phyloP scores from a whole-genome alignment of 2,113 vertebrate species.

The Ictalurus furcatus region DNA sequence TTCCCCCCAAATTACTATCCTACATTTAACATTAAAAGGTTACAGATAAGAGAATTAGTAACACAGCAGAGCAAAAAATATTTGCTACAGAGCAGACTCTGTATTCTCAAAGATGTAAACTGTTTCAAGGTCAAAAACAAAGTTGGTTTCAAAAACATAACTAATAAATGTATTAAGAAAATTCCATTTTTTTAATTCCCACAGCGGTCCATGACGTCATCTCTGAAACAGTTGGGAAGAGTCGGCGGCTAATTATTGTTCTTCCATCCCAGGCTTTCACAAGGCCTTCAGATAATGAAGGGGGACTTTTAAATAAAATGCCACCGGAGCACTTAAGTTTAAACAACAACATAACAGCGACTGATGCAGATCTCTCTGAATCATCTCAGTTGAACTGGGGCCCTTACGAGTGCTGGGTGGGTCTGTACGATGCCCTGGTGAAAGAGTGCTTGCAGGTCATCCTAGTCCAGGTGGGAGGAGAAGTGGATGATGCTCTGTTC shows the following conservation, averaged over 20 bases:
- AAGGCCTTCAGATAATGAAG: not conserved
- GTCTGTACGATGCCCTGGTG: conserved; percentile 79
- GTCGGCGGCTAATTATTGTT: conserved; percentile 82
- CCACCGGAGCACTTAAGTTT: not conserved
- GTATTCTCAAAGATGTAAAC: not conserved
- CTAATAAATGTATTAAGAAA: not conserved
- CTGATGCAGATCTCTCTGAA: conserved; percentile 11
- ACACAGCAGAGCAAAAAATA: not conserved
- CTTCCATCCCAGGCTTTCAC: conserved; percentile 56
- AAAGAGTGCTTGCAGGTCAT: conserved; percentile 76
- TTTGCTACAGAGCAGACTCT: not conserved
- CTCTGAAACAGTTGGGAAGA: conserved; percentile 69
- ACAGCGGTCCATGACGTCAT: conserved; percentile 75
- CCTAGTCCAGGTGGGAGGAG: conserved; percentile 68
- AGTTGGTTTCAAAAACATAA: not conserved
- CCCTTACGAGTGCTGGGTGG: conserved; percentile 76
- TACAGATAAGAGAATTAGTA: not conserved
- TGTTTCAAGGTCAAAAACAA: not conserved
- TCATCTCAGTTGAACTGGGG: conserved; percentile 45
- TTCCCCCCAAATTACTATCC: not conserved
- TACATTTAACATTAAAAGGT: not conserved
- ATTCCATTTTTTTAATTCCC: conserved; percentile 7
- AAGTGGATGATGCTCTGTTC: conserved; percentile 71
- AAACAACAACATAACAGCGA: conserved; percentile 1
- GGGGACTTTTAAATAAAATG: not conserved